Conservation (phyloP, 2,113 vertebrate species). For the Eptesicus fuscus region DNA sequence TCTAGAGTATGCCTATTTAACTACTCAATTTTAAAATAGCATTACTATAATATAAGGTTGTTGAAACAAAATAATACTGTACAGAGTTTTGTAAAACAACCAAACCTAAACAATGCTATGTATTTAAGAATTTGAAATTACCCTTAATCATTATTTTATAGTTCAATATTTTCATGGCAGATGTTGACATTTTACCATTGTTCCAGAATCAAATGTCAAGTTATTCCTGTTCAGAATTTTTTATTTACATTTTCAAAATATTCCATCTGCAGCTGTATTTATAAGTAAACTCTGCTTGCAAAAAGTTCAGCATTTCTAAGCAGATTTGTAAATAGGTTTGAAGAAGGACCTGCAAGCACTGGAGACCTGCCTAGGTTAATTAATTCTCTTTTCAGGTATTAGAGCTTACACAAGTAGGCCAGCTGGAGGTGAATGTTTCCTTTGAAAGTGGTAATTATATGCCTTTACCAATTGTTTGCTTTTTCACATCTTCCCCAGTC, state of each 20-base stretch:
- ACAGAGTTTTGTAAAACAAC: neutral
- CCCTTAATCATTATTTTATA: constrained; percentile 68
- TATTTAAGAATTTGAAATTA: constrained; percentile 38
- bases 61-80: neutral
- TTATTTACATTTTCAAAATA: constrained; percentile 59
- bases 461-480: constrained; percentile 41
- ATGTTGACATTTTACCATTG: constrained; percentile 82
- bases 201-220: constrained; percentile 82
- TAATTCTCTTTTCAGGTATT: constrained; percentile 73
- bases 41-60: neutral
- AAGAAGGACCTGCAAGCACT: constrained; percentile 37
- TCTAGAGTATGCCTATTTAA: neutral
- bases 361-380: constrained; percentile 71
- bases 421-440: constrained; percentile 65
- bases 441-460: constrained; percentile 71
- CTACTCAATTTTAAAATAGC: neutral
- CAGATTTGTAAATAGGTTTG: constrained; percentile 67
- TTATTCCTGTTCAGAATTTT: constrained; percentile 76
- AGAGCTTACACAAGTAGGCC: constrained; percentile 59
- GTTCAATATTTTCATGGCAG: constrained; percentile 70
- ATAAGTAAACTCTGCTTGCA: constrained; percentile 52
- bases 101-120: constrained; percentile 16
- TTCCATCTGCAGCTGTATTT: constrained; percentile 78
- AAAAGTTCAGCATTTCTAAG: constrained; percentile 58
- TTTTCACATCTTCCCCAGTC: constrained; percentile 56